Conservation (phyloP, 1,140 invertebrate genomes). For the Patella vulgata region DNA sequence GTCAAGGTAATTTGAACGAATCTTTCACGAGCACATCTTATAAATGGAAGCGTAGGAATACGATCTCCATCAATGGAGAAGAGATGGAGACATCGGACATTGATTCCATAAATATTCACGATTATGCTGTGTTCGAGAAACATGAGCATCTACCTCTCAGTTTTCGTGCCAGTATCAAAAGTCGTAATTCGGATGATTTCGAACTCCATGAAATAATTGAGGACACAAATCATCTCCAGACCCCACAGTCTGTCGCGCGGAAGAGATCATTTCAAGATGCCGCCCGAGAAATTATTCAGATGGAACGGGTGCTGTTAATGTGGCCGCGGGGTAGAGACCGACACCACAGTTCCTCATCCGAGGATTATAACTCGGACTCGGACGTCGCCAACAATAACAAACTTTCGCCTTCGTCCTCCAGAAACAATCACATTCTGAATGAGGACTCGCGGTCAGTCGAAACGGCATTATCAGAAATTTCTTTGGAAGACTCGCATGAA, state of each 20-base stretch:
- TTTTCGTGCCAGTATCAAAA: slow-evolving; percentile 52
- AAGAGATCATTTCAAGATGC: slow-evolving; percentile 50
- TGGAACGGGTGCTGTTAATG: slow-evolving; percentile 45
- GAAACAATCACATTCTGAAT: slow-evolving; percentile 6
- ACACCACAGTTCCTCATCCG: slow-evolving; percentile 61
- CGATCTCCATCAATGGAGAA: slow-evolving; percentile 65
- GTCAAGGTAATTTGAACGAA: slow-evolving; percentile 53
- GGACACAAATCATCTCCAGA: not conserved
- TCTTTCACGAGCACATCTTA: slow-evolving; percentile 5
- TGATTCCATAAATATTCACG: slow-evolving; percentile 61
- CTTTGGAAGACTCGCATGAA: slow-evolving; percentile 8
- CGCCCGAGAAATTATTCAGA: slow-evolving; percentile 41
- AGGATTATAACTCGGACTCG: slow-evolving; percentile 41
- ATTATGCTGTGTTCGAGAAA: slow-evolving; percentile 62
- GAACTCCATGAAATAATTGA: slow-evolving; percentile 2
- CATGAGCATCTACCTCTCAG: slow-evolving; percentile 55
- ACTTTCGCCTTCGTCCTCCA: slow-evolving; percentile 1
- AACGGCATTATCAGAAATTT: slow-evolving; percentile 30
- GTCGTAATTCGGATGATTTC: slow-evolving; percentile 12
- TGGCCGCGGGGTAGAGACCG: slow-evolving; percentile 41
- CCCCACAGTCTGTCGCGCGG: slow-evolving; percentile 1
- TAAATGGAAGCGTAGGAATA: slow-evolving; percentile 35
- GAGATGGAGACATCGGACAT: slow-evolving; percentile 39
- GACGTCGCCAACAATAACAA: slow-evolving; percentile 12
- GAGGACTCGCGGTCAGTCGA: slow-evolving; percentile 28